phyloP scores from a whole-genome alignment of 2,113 vertebrate species.

The Actenoides hombroni region DNA sequence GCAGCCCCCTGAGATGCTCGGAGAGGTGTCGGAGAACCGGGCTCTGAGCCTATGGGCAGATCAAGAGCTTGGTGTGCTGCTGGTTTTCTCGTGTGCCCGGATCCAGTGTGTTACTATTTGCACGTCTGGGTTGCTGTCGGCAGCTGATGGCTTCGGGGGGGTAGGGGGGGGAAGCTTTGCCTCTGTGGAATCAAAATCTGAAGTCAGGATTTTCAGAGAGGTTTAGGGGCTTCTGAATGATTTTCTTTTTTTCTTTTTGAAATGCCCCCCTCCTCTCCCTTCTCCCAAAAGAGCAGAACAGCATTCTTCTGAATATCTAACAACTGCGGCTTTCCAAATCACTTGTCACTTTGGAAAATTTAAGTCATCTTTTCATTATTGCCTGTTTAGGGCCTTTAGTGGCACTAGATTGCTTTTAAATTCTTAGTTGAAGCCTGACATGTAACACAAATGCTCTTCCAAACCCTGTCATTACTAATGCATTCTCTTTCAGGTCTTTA shows the following conservation, averaged over 20 bases:
- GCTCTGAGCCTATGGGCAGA: not conserved
- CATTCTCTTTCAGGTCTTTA: conserved; percentile 58
- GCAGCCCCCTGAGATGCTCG: not conserved
- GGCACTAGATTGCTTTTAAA: conserved; percentile 36
- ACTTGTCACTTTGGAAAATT: conserved; percentile 30
- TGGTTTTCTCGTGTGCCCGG: not conserved
- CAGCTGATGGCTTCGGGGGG: not conserved
- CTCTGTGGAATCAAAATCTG: not conserved
- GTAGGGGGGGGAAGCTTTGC: not conserved
- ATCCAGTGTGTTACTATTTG: not conserved
- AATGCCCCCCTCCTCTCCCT: not conserved
- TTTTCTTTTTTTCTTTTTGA: not conserved
- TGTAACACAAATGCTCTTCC: conserved; percentile 46
- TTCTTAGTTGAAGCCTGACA: conserved; percentile 33
- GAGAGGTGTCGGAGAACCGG: not conserved
- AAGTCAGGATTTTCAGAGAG: not conserved
- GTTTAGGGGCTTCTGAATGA: not conserved
- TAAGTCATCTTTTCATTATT: conserved; percentile 56
- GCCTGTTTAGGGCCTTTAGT: conserved; percentile 45
- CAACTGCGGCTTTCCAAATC: not conserved
- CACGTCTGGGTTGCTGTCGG: not conserved
- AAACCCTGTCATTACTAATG: conserved; percentile 53
- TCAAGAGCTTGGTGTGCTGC: not conserved
- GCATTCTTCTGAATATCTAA: conserved; percentile 19
- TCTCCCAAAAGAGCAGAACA: not conserved